A percentile compares a stretch with the other conserved stretches of the same genome.
These are phyloP conservation scores for Prionchulus punctatus DNA, from an alignment of 2,888 invertebrate species.

Conservation along the genomic window DNA sequence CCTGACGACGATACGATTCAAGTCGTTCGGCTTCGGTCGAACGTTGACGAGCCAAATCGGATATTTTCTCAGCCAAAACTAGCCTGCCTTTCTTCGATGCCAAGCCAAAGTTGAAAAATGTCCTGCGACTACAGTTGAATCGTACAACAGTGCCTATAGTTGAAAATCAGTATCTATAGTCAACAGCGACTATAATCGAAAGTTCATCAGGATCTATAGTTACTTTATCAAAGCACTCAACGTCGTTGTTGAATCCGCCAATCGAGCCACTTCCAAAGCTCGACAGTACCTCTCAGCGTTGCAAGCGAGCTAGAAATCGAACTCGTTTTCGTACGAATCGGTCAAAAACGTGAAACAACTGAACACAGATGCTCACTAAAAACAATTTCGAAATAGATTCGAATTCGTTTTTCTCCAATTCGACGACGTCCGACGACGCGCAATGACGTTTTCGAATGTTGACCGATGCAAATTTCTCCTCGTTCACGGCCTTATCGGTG, in stretches of 20 bases:
- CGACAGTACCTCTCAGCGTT: conserved; percentile 65
- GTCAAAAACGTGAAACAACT: not conserved
- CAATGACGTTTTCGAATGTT: not conserved
- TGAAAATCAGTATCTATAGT: no score
- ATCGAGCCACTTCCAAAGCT: conserved; percentile 66
- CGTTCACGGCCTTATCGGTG: conserved; percentile 62
- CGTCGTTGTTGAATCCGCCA: conserved; percentile 30
- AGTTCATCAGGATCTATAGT: no score
- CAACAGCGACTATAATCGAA: no score
- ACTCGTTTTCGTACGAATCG: conserved; percentile 5
- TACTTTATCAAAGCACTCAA: not conserved
- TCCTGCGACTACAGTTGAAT: no score
- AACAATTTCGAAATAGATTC: conserved; percentile 74
- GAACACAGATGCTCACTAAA: conserved; percentile 47
- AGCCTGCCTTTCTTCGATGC: no score
- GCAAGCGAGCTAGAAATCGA: conserved; percentile 53
- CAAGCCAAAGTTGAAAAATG: no score
- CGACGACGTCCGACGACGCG: conserved; percentile 20
- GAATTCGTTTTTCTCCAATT: conserved; percentile 50
- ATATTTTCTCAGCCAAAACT: no score
- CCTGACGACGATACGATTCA: no score
- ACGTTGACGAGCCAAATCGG: no score
- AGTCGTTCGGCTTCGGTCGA: no score
- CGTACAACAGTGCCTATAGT: no score
- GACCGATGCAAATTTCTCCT: conserved; percentile 42